Percentiles rank a stretch among this genome's conserved stretches.
Evolutionary conservation across 92 coral and sea anemone species (phyloP).

Genomic region (Siderastrea radians): DNA sequence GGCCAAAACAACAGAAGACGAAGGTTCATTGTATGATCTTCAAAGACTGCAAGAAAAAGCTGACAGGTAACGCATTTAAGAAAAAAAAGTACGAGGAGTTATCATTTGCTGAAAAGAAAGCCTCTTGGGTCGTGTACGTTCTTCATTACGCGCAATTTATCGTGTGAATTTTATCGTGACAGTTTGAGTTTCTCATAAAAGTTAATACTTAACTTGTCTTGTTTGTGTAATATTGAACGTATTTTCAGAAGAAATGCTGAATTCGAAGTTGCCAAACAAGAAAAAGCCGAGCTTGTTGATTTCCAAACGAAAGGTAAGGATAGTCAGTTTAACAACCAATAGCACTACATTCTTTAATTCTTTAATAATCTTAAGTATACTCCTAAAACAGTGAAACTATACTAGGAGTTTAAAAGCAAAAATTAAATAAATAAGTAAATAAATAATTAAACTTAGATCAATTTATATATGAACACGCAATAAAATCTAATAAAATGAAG

Average conservation of each 20-base stretch:
- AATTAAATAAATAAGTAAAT: too few species aligned
- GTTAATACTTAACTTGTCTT: too few species aligned
- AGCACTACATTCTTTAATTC: neutral
- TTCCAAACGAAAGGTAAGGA: constrained; percentile 19
- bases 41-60: constrained; percentile 70
- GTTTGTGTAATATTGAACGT: too few species aligned
- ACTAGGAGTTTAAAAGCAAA: too few species aligned
- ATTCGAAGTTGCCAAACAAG: constrained; percentile 20
- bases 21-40: constrained; percentile 57
- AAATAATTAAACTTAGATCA: too few species aligned
- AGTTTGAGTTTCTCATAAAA: too few species aligned
- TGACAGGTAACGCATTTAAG: constrained; percentile 43
- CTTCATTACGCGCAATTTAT: too few species aligned
- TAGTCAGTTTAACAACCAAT: too few species aligned
- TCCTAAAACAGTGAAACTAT: too few species aligned
- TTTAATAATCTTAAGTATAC: neutral
- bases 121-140: neutral
- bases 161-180: too few species aligned
- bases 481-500: too few species aligned
- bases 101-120: neutral
- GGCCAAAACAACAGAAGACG: constrained; percentile 21
- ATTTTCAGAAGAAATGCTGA: constrained; percentile 6
- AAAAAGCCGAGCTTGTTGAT: constrained; percentile 13
- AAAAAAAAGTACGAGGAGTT: neutral
- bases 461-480: too few species aligned